Evolutionary conservation across 1,140 invertebrate genomes (phyloP), one percentile per base, ranked within the genome.

Genomic region (Lepidostoma basale): DNA sequence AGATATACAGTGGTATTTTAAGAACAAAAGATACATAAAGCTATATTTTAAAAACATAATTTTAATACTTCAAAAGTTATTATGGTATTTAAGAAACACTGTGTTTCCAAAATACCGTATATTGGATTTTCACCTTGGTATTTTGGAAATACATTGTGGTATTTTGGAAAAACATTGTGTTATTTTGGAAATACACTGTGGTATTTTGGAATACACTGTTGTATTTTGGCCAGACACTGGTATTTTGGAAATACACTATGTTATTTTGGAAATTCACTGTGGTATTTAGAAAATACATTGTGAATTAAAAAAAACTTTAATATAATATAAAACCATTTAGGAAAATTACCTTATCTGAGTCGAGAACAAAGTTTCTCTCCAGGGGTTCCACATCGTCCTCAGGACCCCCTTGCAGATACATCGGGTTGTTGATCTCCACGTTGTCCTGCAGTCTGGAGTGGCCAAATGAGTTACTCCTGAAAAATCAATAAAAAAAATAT

Each of bases 361-460:
- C 85, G 65, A 86, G 78, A 33, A 82, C 82, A 74, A 89, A 78
- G 64, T 76, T 77, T 25, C 76, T 77, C 30, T 85, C 84, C 22
- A 69, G 12, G 4, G 85, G 85, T 69, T 84, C 81, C 18, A 81
- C 79, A 68, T 88, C 88, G 73, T 89, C 88, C 26, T 88, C 88
- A 36, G 85, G 83, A 75, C 89, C 88, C 39, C 85, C 85, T 58
- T 87, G 86, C 63, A 91, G 84, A 79, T 93, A 95, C 84, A 94
- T 93, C 9, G 93, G 92, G 82, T 95, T 95, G 75, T 80, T 89
- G 62, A 93, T 91, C 81, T 92, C 92, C 74, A 93, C 86, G 78
- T 90, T 91, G 75, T 93, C 91, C 62, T 90, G 85, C 75, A 94
- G 88, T 12, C 92, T 83, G 26, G 90, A 88, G 81, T 94, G 92